These are phyloP conservation scores for Isichthys henryi DNA, from an alignment of 2,113 vertebrate genomes.

Conservation along the genomic window DNA sequence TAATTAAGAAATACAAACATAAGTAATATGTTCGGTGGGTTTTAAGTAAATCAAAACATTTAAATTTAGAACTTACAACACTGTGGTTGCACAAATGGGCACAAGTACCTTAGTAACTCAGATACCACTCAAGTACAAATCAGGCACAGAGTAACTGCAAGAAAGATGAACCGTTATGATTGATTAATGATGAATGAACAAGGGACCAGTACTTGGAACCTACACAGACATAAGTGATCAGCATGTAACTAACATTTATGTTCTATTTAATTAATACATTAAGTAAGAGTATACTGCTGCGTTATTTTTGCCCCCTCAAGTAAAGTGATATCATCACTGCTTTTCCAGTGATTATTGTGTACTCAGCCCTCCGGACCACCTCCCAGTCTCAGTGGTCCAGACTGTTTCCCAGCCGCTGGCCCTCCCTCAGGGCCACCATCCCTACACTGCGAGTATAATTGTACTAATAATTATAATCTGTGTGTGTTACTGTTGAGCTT, in stretches of 20 bases:
- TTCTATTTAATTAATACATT: not conserved
- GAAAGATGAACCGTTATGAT: not conserved
- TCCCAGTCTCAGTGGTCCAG: slow-evolving; percentile 55
- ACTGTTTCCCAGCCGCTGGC: slow-evolving; percentile 70
- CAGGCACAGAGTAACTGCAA: not conserved
- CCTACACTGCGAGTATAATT: not conserved
- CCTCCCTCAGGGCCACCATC: slow-evolving; percentile 68
- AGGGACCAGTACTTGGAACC: not conserved
- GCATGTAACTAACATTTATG: not conserved
- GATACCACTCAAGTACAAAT: not conserved
- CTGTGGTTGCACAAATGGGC: not conserved
- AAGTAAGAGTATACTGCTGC: not conserved
- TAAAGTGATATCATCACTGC: not conserved
- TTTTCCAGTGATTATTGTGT: not conserved
- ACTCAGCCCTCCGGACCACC: not conserved
- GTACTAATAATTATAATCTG: too few species aligned
- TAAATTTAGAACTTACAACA: not conserved
- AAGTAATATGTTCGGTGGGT: not conserved
- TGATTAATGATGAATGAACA: not conserved
- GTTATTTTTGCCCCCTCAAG: not conserved
- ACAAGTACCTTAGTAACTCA: not conserved
- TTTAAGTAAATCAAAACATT: not conserved
- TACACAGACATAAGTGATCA: too few species aligned
- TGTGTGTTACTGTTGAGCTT: not conserved
- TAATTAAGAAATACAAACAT: not conserved